Evolutionary conservation across 2,888 invertebrate genomes (phyloP).

Genomic region (Eucriotettix oculatus): DNA sequence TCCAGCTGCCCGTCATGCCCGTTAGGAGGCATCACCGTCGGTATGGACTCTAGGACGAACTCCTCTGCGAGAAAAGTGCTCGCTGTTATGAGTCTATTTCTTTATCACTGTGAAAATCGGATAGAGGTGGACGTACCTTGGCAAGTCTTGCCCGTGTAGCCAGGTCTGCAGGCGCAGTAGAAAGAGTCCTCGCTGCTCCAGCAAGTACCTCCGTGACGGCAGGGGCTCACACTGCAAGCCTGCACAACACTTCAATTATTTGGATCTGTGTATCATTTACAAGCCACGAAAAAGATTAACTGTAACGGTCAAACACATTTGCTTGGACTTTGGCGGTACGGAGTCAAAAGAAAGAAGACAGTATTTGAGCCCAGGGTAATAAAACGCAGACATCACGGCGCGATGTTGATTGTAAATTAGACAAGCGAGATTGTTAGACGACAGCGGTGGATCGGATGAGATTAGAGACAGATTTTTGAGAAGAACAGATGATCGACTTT

Average conservation of each 20-base stretch:
- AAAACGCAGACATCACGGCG: too few relatives aligned
- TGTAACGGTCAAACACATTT: too few relatives aligned
- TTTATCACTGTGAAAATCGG: not conserved
- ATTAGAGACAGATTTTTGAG: too few relatives aligned
- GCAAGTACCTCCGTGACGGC: conserved; percentile 60
- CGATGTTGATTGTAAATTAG: too few relatives aligned
- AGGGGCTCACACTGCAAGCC: conserved; percentile 57
- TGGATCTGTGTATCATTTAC: too few relatives aligned
- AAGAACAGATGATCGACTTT: too few relatives aligned
- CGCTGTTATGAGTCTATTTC: not conserved
- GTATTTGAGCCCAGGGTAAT: too few relatives aligned
- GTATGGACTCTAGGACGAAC: conserved; percentile 39
- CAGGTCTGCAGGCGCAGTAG: conserved; percentile 64
- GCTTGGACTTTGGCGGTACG: too few relatives aligned
- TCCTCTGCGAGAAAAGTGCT: conserved; percentile 35
- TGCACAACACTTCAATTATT: conserved; percentile 21
- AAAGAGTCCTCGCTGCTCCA: conserved; percentile 60
- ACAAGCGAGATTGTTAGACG: too few relatives aligned
- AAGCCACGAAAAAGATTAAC: too few relatives aligned
- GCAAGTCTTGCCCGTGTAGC: conserved; percentile 63
- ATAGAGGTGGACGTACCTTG: conserved; percentile 36
- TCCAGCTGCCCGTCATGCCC: conserved; percentile 21
- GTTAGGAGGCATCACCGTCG: conserved; percentile 15
- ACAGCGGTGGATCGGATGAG: too few relatives aligned
- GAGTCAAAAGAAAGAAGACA: too few relatives aligned